Evolutionary conservation across 2,113 vertebrate genomes (phyloP), one percentile per base, ranked within the genome.

Genomic region (Lethenteron reissneri): DNA sequence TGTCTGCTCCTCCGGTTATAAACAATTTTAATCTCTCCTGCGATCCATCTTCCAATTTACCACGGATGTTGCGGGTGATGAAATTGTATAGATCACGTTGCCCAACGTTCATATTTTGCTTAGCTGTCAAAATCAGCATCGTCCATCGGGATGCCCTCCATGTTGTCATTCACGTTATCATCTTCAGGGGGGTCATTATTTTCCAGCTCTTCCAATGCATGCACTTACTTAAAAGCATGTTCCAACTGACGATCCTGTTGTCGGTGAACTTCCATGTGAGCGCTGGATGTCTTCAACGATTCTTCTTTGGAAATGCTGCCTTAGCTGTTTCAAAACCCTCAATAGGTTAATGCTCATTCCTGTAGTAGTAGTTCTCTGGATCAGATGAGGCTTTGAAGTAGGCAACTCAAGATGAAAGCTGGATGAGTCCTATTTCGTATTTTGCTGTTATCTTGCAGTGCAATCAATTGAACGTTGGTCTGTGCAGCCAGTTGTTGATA

Each of bases 341-440:
- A 13, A 62, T 13, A 13, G 17, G 60, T 17, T 62, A 14, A 17
- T 62, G 60, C 17, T 62, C 60, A 62, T 13, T 14, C 60, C 60
- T 62, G 60, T 62, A 62, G 17, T 62, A 62, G 60, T 62, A 62
- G 60, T 62, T 62, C 60, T 62, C 17, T 13, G 60, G 60, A 62
- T 62, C 60, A 62, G 17, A 13, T 13, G 60, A 14, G 13, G 17
- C 60, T 62, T 62, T 62, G 60, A 62, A 62, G 17, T 62, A 62
- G 13, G 60, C 13, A 13, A 62, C 60, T 62, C 60, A 2, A 2
- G 17, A 62, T 17, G 60, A 62, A 13, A 62, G 60, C 13, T 62
- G 13, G 60, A 62, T 17, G 13, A 62, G 13, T 62, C 17, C 60
- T 62, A 17, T 62, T 62, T 62, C 17, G 13, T 17, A 62, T 62